Evolutionary conservation across 2,797 vertebrate species (phyloP).

Genomic region (Sebastes baramenuke): DNA sequence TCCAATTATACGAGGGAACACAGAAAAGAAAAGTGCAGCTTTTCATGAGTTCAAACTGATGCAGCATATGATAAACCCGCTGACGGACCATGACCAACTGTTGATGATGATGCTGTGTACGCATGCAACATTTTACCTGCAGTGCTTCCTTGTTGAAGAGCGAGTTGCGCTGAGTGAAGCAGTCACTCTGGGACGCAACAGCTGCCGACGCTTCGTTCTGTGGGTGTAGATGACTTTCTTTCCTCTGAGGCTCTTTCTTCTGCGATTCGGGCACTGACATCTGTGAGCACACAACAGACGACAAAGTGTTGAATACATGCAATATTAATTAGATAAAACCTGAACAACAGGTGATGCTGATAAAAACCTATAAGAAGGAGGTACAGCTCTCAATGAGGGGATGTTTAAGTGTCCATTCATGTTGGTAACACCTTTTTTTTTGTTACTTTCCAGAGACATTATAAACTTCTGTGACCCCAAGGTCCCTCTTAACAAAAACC

Average conservation of each 20-base stretch:
- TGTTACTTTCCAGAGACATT: slow-evolving; percentile 36
- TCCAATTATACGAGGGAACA: background rate
- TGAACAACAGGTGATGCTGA: background rate
- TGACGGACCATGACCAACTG: background rate
- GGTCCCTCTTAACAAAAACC: slow-evolving; percentile 50
- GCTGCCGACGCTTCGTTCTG: slow-evolving; percentile 42
- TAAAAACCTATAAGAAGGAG: background rate
- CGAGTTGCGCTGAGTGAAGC: slow-evolving; percentile 73
- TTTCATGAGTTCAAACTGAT: background rate
- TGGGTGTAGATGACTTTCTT: slow-evolving; percentile 46
- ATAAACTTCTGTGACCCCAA: slow-evolving; percentile 50
- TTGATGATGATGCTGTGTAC: background rate
- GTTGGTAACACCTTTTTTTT: slow-evolving; percentile 36
- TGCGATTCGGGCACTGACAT: slow-evolving; percentile 47
- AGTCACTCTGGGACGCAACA: slow-evolving; percentile 58
- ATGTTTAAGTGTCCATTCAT: slow-evolving; percentile 18
- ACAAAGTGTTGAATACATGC: background rate
- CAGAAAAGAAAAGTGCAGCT: background rate
- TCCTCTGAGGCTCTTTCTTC: slow-evolving; percentile 50
- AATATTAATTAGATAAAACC: background rate
- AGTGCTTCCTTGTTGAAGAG: slow-evolving; percentile 81
- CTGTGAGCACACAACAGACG: slow-evolving; percentile 53
- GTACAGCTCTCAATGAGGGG: slow-evolving; percentile 2
- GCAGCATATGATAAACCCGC: background rate
- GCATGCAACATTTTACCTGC: slow-evolving; percentile 72